phyloP scores from a whole-genome alignment of 2,797 vertebrate species.

The Halcyon chelicuti region DNA sequence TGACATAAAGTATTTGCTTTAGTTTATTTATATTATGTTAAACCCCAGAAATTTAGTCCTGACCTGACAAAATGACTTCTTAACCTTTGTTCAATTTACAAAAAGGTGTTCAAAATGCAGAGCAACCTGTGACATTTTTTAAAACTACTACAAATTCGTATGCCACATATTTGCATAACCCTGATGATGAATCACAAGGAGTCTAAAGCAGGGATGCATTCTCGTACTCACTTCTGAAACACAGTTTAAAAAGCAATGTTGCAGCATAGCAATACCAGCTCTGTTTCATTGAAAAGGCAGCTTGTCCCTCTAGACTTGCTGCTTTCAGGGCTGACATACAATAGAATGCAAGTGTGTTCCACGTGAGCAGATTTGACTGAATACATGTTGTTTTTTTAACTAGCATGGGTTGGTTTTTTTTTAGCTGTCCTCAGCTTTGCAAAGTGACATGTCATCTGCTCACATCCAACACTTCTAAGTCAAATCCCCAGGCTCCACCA shows the following conservation, averaged over 20 bases:
- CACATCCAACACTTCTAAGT: neutral
- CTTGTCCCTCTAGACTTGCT: neutral
- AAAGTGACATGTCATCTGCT: neutral
- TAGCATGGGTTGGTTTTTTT: neutral
- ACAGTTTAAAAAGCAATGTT: neutral
- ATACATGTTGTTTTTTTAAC: neutral
- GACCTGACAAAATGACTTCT: neutral
- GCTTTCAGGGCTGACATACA: neutral
- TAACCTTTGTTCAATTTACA: neutral
- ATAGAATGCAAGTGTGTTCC: neutral
- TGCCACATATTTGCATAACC: neutral
- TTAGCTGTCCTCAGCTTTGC: neutral
- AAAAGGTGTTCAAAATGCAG: neutral
- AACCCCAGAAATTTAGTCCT: neutral
- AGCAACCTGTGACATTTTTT: neutral
- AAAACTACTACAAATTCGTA: neutral
- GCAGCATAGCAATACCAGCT: neutral
- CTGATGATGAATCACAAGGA: neutral
- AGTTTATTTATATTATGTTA: neutral
- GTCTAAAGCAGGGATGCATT: neutral
- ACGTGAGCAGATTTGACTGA: neutral
- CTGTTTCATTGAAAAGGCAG: neutral
- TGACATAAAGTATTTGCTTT: neutral
- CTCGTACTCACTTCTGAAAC: neutral
- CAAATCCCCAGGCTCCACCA: neutral